phyloP scores from a whole-genome alignment of 2,888 invertebrate species.

The Griposia aprilina region DNA sequence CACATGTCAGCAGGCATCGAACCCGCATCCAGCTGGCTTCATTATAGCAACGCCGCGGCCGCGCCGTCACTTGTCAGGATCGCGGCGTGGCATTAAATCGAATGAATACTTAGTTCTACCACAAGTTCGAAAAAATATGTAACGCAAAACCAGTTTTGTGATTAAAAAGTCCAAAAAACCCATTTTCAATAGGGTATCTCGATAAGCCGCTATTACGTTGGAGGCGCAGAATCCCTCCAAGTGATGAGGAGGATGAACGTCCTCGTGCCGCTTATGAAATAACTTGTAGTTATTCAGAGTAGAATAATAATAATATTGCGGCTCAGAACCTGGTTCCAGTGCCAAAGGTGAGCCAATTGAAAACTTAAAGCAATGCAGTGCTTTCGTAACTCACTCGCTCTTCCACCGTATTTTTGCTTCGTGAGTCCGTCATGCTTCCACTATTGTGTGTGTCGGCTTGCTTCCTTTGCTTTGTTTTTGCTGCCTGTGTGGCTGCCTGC shows the following conservation, averaged over 20 bases:
- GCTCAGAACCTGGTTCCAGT: too few relatives aligned
- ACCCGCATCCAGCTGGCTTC: slow-evolving; percentile 25
- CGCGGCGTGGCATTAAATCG: background rate
- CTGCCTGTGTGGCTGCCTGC: background rate
- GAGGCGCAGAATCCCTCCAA: slow-evolving; percentile 15
- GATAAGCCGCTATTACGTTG: background rate
- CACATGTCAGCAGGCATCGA: slow-evolving; percentile 30
- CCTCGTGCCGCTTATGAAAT: slow-evolving; percentile 1
- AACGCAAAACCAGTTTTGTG: background rate
- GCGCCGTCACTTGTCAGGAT: slow-evolving; percentile 3
- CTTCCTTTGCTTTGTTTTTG: background rate
- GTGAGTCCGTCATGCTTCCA: background rate
- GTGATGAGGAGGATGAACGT: slow-evolving; percentile 8
- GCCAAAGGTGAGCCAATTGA: background rate
- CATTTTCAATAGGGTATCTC: background rate
- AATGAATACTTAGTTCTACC: background rate
- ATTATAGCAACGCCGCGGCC: slow-evolving; percentile 7
- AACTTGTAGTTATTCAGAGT: slow-evolving; percentile 5
- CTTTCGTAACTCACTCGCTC: slow-evolving; percentile 1
- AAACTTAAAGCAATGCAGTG: slow-evolving; percentile 1
- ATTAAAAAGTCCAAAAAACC: slow-evolving; percentile 1
- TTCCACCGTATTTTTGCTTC: background rate
- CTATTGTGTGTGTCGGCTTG: background rate
- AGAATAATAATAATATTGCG: background rate
- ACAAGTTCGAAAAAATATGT: background rate